Conservation (phyloP, 2,797 vertebrate species). For the Lutra lutra region DNA sequence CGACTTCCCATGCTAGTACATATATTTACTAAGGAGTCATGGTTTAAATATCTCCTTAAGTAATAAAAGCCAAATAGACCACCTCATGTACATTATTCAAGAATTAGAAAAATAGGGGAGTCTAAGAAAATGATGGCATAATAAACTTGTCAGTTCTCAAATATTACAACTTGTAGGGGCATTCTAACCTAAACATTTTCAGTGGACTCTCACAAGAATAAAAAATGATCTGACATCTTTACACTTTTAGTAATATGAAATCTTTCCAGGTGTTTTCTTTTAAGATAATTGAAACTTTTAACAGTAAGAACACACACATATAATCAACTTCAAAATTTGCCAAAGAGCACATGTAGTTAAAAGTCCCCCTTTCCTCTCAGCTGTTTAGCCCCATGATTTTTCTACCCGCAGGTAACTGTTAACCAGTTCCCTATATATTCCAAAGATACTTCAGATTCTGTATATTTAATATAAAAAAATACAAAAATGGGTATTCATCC, state of each 20-base stretch:
- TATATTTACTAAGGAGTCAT: background rate
- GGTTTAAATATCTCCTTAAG: constrained; percentile 53
- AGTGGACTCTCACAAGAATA: background rate
- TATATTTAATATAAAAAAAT: background rate
- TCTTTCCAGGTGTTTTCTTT: constrained; percentile 25
- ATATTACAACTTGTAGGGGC: background rate
- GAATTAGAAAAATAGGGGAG: background rate
- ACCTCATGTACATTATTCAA: background rate
- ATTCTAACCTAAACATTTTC: constrained; percentile 41
- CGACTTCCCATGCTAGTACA: background rate
- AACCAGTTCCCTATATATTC: background rate
- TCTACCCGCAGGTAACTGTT: background rate
- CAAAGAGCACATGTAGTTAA: background rate
- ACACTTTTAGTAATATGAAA: constrained; percentile 37
- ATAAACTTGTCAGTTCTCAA: constrained; percentile 3
- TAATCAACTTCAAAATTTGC: background rate
- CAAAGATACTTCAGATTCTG: constrained; percentile 32
- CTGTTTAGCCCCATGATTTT: background rate
- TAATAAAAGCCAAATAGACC: constrained; percentile 39
- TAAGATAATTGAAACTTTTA: background rate
- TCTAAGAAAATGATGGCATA: background rate
- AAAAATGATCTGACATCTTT: background rate
- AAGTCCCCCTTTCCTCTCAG: background rate
- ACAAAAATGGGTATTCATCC: too few relatives aligned
- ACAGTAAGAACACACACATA: background rate